A percentile compares a stretch with the other conserved stretches of the same genome.
Evolutionary conservation across 2,888 invertebrate genomes (phyloP).

Genomic region (Pyrochroa serraticornis): DNA sequence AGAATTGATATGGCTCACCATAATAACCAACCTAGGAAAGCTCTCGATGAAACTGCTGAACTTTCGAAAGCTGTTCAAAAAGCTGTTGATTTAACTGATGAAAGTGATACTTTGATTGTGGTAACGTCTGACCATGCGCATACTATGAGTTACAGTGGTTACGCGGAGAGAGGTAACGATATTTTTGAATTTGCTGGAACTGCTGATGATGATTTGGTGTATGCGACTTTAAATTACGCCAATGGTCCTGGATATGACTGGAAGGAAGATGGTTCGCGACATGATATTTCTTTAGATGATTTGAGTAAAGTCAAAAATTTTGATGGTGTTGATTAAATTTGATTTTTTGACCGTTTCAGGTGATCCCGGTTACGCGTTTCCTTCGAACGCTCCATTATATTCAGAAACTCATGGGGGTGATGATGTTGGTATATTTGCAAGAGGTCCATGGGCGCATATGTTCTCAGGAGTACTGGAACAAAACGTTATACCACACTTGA

Average conservation of each 20-base stretch:
- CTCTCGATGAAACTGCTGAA: constrained; percentile 78
- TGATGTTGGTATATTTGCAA: constrained; percentile 79
- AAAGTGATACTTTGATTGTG: constrained; percentile 77
- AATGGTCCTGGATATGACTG: constrained; percentile 69
- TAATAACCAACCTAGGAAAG: constrained; percentile 65
- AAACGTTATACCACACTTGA: constrained; percentile 76
- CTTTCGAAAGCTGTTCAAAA: constrained; percentile 59
- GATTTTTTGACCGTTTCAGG: constrained; percentile 47
- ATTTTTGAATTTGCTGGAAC: constrained; percentile 64
- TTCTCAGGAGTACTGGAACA: constrained; percentile 82
- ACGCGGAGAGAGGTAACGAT: constrained; percentile 68
- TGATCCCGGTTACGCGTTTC: constrained; percentile 60
- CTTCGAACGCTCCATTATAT: constrained; percentile 64
- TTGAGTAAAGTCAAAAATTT: constrained; percentile 37
- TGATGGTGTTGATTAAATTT: background rate
- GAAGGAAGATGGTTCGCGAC: constrained; percentile 57
- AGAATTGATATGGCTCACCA: constrained; percentile 80
- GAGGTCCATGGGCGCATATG: constrained; percentile 79
- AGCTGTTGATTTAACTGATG: constrained; percentile 67
- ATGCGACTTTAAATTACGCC: constrained; percentile 72
- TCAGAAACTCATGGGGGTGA: constrained; percentile 78
- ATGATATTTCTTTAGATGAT: constrained; percentile 61
- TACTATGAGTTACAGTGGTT: constrained; percentile 76
- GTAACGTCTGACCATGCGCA: constrained; percentile 80
- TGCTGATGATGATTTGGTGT: constrained; percentile 64